These are phyloP conservation scores for Scaptomyza graminum DNA, from an alignment of 1,140 invertebrate species.

Conservation along the genomic window DNA sequence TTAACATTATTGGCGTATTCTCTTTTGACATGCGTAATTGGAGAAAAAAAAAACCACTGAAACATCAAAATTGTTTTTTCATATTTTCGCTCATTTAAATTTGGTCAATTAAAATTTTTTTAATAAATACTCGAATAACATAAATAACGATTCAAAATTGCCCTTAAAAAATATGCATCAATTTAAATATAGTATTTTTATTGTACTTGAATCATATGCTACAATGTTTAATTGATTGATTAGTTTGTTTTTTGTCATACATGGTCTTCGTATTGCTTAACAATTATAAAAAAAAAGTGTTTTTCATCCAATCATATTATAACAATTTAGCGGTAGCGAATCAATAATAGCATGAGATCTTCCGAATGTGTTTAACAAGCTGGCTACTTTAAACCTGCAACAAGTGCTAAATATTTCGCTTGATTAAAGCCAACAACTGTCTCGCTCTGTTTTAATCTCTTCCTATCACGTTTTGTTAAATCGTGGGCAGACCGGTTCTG, in stretches of 20 bases:
- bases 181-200: not conserved
- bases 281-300: not conserved
- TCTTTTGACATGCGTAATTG: no score
- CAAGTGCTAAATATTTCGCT: not conserved
- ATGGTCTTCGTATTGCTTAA: not conserved
- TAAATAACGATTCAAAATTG: not conserved
- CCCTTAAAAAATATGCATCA: not conserved
- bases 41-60: no score
- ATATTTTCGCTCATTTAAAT: no score
- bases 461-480: not conserved
- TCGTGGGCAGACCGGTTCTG: constrained; percentile 12
- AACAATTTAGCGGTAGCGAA: not conserved
- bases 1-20: no score
- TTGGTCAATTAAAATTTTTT: not conserved
- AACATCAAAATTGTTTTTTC: no score
- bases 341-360: not conserved
- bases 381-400: not conserved
- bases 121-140: not conserved
- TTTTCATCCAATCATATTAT: not conserved
- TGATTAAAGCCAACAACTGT: not conserved
- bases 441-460: not conserved
- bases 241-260: not conserved
- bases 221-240: constrained; percentile 23
- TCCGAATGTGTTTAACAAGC: not conserved
- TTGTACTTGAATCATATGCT: not conserved